A percentile compares a stretch with the other conserved stretches of the same genome.
Conservation (phyloP, 2,888 invertebrate genomes). For the Eulithis prunata region DNA sequence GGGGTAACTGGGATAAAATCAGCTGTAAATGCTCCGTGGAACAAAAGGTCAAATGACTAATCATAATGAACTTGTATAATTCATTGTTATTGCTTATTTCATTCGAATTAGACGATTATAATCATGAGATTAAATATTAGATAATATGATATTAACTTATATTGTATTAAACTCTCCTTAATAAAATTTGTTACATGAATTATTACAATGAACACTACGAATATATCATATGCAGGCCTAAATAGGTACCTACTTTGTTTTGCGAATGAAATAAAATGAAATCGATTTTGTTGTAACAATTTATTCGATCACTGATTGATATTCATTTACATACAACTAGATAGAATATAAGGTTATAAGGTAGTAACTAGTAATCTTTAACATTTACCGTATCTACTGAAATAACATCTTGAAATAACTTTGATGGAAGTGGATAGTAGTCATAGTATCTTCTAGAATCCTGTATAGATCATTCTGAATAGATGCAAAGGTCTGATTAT, state of each 20-base stretch:
- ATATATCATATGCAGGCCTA: too few relatives aligned
- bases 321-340: constrained; percentile 65
- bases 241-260: too few relatives aligned
- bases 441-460: neutral
- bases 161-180: too few relatives aligned
- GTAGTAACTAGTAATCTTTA: constrained; percentile 54
- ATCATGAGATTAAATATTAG: neutral
- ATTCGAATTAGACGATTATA: neutral
- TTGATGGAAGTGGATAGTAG: neutral
- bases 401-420: constrained; percentile 29
- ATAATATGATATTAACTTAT: too few relatives aligned
- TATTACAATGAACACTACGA: too few relatives aligned
- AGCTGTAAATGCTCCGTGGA: constrained; percentile 16
- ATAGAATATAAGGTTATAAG: constrained; percentile 70
- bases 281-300: constrained; percentile 77
- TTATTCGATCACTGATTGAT: constrained; percentile 83
- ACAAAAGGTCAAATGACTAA: constrained; percentile 34
- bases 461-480: neutral
- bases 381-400: constrained; percentile 28
- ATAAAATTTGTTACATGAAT: too few relatives aligned
- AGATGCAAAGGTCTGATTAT: too few relatives aligned
- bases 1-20: constrained; percentile 33
- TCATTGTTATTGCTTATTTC: constrained; percentile 16
- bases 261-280: constrained; percentile 5
- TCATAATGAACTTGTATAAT: constrained; percentile 16